Evolutionary conservation across 2,113 vertebrate species (phyloP), one percentile per base, ranked within the genome.

Genomic region (Scomber japonicus): DNA sequence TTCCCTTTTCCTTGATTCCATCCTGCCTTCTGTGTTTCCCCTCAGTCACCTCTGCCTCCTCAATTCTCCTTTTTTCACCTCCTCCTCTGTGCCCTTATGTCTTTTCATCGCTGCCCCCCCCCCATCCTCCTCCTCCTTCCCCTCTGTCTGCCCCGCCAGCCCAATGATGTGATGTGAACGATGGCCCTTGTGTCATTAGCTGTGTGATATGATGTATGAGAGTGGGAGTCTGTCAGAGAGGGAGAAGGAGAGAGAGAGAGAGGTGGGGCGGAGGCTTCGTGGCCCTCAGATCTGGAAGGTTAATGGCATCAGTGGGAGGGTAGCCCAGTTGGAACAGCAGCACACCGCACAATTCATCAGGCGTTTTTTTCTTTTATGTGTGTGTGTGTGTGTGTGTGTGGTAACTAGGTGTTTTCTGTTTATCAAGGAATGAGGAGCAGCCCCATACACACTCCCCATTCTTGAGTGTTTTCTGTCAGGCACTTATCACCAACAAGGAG

Each of bases 301-400:
- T 94, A 95, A 95, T 93, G 87, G 91, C 89, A 84, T 92, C 86
- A 68, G 88, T 86, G 89, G 88, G 87, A 90, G 87, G 88, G 82
- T 69, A 62, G 85, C 70, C 66, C 78, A 71, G 79, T 85, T 82
- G 83, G 86, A 92, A 83, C 80, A 82, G 89, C 84, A 67, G 75
- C 64, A 64, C 24, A 65, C 78, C 75, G 83, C 71, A 75, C 83
- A 73, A 83, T 92, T 90, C 84, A 91, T 93, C 90, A 88, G 80
- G 60, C 72, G 57, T 40, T n/a, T 11, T 51, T 61, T 77, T 61
- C 67, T 50, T 21, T 31, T 63, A 12, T 74, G 40, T 27, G 68
- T 27, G 64, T 21, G 45, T 54, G 21, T 9, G 50, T 45, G 45
- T 66, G 55, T 63, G 27, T 19, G 27, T 4, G 45, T 10, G 15